phyloP scores from a whole-genome alignment of 64 coral and sea anemone genomes.

The Stylophora pistillata region DNA sequence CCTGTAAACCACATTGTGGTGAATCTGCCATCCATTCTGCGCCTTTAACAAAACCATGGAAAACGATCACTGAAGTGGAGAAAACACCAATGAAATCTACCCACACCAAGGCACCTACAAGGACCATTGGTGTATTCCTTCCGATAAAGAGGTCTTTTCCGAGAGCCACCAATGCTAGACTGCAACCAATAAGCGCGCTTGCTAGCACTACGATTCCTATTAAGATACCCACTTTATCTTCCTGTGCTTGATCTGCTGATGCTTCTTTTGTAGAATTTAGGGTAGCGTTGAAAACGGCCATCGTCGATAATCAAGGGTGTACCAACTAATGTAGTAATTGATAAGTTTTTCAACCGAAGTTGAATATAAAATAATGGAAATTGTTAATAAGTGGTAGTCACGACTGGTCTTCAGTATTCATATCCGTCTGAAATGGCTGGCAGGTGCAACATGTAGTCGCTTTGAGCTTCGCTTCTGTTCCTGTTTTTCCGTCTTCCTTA shows the following conservation, averaged over 20 bases:
- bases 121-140: conserved; percentile 18
- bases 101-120: conserved; percentile 45
- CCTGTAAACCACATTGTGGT: conserved; percentile 58
- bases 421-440: too few relatives aligned
- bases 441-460: too few relatives aligned
- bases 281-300: neutral
- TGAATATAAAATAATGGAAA: neutral
- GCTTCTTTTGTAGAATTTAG: neutral
- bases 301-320: neutral
- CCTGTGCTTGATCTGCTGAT: conserved; percentile 17
- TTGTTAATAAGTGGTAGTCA: neutral
- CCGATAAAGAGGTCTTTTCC: conserved; percentile 56
- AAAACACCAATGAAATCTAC: conserved; percentile 61
- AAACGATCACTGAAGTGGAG: conserved; percentile 38
- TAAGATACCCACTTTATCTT: neutral
- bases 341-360: neutral
- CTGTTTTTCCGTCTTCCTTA: too few relatives aligned
- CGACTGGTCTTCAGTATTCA: too few relatives aligned
- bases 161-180: conserved; percentile 22
- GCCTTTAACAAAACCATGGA: conserved; percentile 35
- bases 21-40: conserved; percentile 34
- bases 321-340: too few relatives aligned
- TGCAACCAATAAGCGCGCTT: conserved; percentile 46
- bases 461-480: too few relatives aligned
- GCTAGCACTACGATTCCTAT: conserved; percentile 13